Evolutionary conservation across 2,113 vertebrate genomes (phyloP), one percentile per base, ranked within the genome.

Genomic region (Phalacrocorax aristotelis): DNA sequence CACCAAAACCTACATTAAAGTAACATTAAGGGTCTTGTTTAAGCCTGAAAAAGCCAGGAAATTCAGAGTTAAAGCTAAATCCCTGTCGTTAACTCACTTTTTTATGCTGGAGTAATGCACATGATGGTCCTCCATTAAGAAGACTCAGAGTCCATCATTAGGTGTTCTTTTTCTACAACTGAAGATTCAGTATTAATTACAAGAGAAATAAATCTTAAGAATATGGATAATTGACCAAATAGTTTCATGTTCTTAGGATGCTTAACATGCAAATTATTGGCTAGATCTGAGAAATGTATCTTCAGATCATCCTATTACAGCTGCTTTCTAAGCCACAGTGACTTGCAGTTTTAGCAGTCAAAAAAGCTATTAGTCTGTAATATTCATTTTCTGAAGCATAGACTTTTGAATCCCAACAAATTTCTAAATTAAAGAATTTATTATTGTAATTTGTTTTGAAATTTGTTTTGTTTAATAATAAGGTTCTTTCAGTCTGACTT

Each of bases 1-100:
- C 76, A 65, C 75, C 72, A 91, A 93, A 97, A 98, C 71, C 88
- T 97, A 87, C 88, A 93, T 96, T 97, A 95, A 97, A 97, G 66
- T 93, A 87, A 94, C 87, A 71, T 95, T 93, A 97, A 96, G 72
- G 65, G 75, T 94, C 97, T 97, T 95, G 74, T 54, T 95, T 90
- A 89, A 97, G 65, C 44, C 69, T 87, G 54, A 81, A 91, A 93
- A 96, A 76, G 46, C 10, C 51, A 75, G 83, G 57, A 94, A 93
- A 93, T 78, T 84, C 42, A 95, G 93, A 95, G 61, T 85, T 84
- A 86, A 96, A 81, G 64, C 64, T 94, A 82, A 96, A 93, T 95
- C 84, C 66, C 69, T 90, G 93, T 54, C 46, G 20, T 93, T 96
- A 97, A 27, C 81, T 96, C 84, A 77, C 42, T 94, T 74, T 94